phyloP scores from a whole-genome alignment of 2,113 vertebrate species.

The Xenopus tropicalis region UCB_Xtro_10.0 CM004446.2:68924501-68925000 shows the following conservation, averaged over 20 bases:
- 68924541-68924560: too few species aligned
- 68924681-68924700: background rate
- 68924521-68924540: too few species aligned
- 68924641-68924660: too few species aligned
- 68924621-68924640: too few species aligned
- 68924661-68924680: background rate
- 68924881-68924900: background rate
- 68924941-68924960: background rate
- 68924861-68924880: slow-evolving; percentile 1
- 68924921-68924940: background rate
- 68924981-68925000: too few species aligned
- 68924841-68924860: background rate
- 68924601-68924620: too few species aligned
- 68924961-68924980: too few species aligned
- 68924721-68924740: background rate
- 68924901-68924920: background rate
- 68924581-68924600: too few species aligned
- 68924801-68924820: background rate
- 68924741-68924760: background rate
- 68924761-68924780: background rate
- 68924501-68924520: too few species aligned
- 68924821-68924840: background rate
- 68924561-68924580: too few species aligned
- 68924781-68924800: slow-evolving; percentile 2
- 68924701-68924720: background rate